Percentiles rank a stretch among this genome's conserved stretches.
These are phyloP conservation scores for Paramormyrops hopkinsi DNA, from an alignment of 2,797 vertebrate genomes.

Conservation along the genomic window DNA sequence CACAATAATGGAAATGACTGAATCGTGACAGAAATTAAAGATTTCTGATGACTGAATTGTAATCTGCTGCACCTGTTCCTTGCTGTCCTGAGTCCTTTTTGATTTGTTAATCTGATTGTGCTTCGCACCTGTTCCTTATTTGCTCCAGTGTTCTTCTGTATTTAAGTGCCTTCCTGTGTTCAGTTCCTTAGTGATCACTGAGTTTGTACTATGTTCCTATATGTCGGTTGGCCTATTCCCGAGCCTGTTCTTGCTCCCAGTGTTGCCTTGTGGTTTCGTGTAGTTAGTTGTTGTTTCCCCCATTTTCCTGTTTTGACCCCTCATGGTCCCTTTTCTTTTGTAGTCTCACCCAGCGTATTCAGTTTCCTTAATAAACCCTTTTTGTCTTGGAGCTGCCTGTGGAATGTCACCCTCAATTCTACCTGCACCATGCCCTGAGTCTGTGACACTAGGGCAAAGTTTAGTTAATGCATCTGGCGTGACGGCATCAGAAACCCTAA, in stretches of 20 bases:
- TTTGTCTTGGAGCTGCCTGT: not conserved
- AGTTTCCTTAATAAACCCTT: not conserved
- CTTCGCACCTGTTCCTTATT: not conserved
- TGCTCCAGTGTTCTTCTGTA: not conserved
- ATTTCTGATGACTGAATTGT: not conserved
- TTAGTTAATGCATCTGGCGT: not conserved
- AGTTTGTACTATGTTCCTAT: not conserved
- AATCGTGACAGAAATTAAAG: not conserved
- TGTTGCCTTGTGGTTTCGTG: not conserved
- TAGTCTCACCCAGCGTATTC: not conserved
- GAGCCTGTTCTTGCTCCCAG: not conserved
- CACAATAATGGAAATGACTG: not conserved
- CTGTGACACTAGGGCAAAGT: not conserved
- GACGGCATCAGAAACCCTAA: not conserved
- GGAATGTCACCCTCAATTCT: not conserved
- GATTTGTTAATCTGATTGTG: not conserved
- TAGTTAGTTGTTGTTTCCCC: not conserved
- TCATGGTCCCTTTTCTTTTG: not conserved
- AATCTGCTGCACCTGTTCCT: not conserved
- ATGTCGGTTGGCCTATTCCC: not conserved
- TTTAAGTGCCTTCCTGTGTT: not conserved
- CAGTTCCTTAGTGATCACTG: not conserved
- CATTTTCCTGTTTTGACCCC: not conserved
- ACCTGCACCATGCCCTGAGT: not conserved
- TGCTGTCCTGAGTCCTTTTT: not conserved